Evolutionary conservation across 2,888 invertebrate species (phyloP).

Genomic region (Rapana venosa): DNA sequence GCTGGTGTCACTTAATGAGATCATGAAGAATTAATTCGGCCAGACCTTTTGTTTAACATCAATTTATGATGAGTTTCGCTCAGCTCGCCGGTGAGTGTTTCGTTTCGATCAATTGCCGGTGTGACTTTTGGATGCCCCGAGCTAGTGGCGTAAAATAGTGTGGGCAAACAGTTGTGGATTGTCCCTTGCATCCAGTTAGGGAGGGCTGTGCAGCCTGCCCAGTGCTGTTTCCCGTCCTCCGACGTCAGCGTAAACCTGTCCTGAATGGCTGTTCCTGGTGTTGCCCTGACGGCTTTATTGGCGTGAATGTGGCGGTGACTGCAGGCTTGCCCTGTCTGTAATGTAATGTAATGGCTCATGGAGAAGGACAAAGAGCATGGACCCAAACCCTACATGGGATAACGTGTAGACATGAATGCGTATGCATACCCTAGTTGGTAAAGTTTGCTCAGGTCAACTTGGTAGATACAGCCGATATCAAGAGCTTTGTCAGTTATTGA

Average conservation of each 20-base stretch:
- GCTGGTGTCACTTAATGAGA: conserved; percentile 43
- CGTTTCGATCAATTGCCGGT: conserved; percentile 41
- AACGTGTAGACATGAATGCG: too few relatives aligned
- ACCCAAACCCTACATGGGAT: too few relatives aligned
- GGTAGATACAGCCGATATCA: too few relatives aligned
- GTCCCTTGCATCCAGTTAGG: conserved; percentile 12
- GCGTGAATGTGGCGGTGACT: too few relatives aligned
- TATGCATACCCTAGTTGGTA: too few relatives aligned
- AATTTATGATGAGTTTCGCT: conserved; percentile 45
- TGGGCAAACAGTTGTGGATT: conserved; percentile 38
- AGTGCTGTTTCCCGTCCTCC: conserved; percentile 9
- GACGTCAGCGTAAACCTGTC: not conserved
- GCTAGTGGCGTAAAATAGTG: conserved; percentile 39
- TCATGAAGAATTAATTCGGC: conserved; percentile 46
- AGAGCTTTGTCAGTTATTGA: too few relatives aligned
- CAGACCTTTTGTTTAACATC: conserved; percentile 46
- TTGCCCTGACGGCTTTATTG: too few relatives aligned
- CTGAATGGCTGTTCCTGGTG: too few relatives aligned
- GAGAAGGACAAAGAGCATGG: too few relatives aligned
- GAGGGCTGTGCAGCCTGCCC: not conserved
- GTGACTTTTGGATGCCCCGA: conserved; percentile 39
- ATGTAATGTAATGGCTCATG: too few relatives aligned
- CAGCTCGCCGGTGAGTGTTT: conserved; percentile 34
- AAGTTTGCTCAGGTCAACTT: too few relatives aligned
- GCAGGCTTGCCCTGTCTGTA: too few relatives aligned